phyloP scores from a whole-genome alignment of 2,113 vertebrate species.

The Python bivittatus region DNA sequence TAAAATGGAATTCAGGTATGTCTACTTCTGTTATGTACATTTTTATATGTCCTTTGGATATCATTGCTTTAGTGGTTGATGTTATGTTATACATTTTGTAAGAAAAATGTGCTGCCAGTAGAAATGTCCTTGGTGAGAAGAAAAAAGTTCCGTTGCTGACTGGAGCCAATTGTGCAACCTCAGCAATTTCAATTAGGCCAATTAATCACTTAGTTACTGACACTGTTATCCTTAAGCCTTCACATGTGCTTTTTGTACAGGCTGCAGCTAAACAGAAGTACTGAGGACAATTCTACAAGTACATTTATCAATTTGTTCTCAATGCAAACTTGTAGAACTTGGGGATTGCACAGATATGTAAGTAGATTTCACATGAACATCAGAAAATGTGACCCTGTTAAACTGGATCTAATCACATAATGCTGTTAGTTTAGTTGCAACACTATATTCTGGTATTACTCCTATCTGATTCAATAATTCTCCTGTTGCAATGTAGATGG shows the following conservation, averaged over 20 bases:
- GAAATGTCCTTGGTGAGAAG: conserved; percentile 30
- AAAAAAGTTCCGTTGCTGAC: conserved; percentile 29
- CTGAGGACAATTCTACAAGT: background rate
- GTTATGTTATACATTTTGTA: conserved; percentile 15
- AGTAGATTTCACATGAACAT: background rate
- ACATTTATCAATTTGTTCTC: background rate
- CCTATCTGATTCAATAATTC: background rate
- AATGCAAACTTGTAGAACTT: background rate
- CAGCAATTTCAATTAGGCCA: conserved; percentile 34
- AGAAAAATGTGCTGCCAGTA: conserved; percentile 39
- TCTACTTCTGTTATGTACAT: conserved; percentile 14
- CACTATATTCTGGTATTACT: background rate
- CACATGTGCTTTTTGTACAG: conserved; percentile 48
- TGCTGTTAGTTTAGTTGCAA: background rate
- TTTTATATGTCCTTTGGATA: conserved; percentile 15
- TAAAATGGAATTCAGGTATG: conserved; percentile 3
- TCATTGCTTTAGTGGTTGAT: conserved; percentile 27
- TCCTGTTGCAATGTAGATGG: background rate
- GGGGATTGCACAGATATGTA: background rate
- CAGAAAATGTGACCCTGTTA: background rate
- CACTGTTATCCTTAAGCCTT: conserved; percentile 41
- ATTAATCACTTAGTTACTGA: conserved; percentile 59
- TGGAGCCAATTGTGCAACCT: conserved; percentile 44
- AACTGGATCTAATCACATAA: background rate
- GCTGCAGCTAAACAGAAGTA: conserved; percentile 22